phyloP scores from a whole-genome alignment of 2,113 vertebrate genomes.

The Perccottus glenii region DNA sequence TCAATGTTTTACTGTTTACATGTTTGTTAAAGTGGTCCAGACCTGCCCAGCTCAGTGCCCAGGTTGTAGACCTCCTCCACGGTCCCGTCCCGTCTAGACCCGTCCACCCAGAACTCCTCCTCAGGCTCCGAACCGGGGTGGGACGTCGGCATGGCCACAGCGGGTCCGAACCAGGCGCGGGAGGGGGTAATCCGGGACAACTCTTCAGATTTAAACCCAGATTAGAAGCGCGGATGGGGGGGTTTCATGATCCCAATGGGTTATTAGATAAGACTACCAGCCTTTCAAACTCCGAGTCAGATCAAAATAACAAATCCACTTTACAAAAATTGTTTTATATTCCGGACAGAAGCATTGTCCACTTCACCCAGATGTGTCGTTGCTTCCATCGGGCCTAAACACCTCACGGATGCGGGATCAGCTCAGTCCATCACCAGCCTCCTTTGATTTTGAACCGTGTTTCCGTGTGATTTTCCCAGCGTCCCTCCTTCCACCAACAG shows the following conservation, averaged over 20 bases:
- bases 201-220: constrained; percentile 54
- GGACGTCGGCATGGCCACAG: constrained; percentile 82
- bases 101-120: constrained; percentile 87
- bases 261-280: background rate
- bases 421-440: constrained; percentile 47
- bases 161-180: constrained; percentile 21
- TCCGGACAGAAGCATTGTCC: constrained; percentile 13
- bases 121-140: constrained; percentile 70
- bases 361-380: constrained; percentile 48
- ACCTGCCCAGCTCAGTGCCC: constrained; percentile 83
- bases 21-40: constrained; percentile 24
- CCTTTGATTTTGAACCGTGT: constrained; percentile 34
- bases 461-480: constrained; percentile 14
- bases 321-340: constrained; percentile 3
- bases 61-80: constrained; percentile 84
- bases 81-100: constrained; percentile 81
- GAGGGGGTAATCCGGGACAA: constrained; percentile 54
- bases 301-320: background rate
- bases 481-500: background rate
- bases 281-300: no score
- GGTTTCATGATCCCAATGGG: constrained; percentile 62
- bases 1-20: background rate
- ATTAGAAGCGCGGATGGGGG: constrained; percentile 53
- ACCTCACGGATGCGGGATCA: constrained; percentile 37
- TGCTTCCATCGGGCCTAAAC: constrained; percentile 52